Conservation (phyloP, 1,140 invertebrate species). For the Drosophila elegans region DNA sequence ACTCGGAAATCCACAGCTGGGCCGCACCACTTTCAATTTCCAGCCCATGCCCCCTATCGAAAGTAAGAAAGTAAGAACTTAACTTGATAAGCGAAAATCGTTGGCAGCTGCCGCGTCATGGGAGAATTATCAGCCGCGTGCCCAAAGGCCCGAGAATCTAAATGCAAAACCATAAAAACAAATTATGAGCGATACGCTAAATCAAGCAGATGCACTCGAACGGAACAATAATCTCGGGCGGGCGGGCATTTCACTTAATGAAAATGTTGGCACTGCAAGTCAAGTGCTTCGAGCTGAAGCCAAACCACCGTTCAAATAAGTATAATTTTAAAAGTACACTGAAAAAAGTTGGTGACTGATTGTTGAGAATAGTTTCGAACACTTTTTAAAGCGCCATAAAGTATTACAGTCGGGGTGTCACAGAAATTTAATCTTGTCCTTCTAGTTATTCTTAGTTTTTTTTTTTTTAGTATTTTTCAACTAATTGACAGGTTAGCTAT, state of each 20-base stretch:
- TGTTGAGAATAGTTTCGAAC: too few relatives aligned
- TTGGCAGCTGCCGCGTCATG: conserved; percentile 30
- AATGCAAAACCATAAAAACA: conserved; percentile 83
- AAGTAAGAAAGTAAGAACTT: conserved; percentile 13
- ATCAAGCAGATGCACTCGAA: conserved; percentile 73
- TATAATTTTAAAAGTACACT: conserved; percentile 17
- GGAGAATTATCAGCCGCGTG: conserved; percentile 57
- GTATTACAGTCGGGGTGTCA: too few relatives aligned
- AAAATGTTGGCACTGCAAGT: conserved; percentile 84
- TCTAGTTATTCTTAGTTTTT: too few relatives aligned
- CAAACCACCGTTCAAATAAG: conserved; percentile 48
- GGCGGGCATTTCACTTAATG: conserved; percentile 77
- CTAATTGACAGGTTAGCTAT: too few relatives aligned
- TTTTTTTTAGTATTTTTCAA: too few relatives aligned
- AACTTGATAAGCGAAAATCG: conserved; percentile 55
- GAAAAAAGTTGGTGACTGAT: background rate
- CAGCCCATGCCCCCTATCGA: background rate
- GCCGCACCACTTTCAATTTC: conserved; percentile 63
- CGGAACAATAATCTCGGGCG: conserved; percentile 47
- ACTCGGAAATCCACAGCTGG: conserved; percentile 18
- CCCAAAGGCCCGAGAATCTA: conserved; percentile 38
- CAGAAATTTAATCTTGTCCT: too few relatives aligned
- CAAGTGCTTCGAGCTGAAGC: conserved; percentile 80
- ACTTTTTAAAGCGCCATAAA: too few relatives aligned
- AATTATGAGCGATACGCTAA: conserved; percentile 84